Base-by-base conservation (phyloP, 2,888 invertebrate species). In the Drosophila kuntzei region DNA sequence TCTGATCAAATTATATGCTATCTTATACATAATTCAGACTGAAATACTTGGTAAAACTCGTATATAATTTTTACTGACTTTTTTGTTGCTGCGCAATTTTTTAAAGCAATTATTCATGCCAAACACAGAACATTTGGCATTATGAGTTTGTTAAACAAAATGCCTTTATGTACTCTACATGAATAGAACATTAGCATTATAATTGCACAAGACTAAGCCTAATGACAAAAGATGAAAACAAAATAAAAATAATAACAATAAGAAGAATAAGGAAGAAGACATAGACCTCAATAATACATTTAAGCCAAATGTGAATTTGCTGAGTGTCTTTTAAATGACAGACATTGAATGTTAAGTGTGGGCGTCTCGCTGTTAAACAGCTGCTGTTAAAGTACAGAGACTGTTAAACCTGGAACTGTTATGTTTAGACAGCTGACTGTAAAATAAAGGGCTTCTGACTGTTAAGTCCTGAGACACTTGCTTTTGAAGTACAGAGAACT, bases 171-270 rank as follows among this genome's bases (percentile, higher is more conserved):
- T 62, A 67, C 65, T 36, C 65, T 62, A 74, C 80, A 87, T 80
- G 76, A 83, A 80, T 60, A 82, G 79, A 87, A 76, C 85, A 84
- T 82, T 82, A 87, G 76, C 81, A 59, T 65, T 58, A 66, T 47
- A 68, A 64, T 63, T 61, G 68, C 60, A 27, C 37, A 62, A 41
- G 36, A 60, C 77, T 49, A 20, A 14, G 55, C 37, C 72, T 71
- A 66, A 70, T 60, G 64, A 46, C 58, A 57, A 41, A 16, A 44
- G 34, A 25, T 11, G 14, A 41, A 16, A 36, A 47, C 25, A 47
- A n/a, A 55, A 16, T 27, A 34, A 36, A 29, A 47, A 54, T 8
- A 27, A 41, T 14, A 46, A 37, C 49, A 47, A 53, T 60, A 61
- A 18, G 55, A 61, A 18, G 55, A 59, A 71, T 54, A 59, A 18